Base-by-base conservation (phyloP, 2,113 vertebrate species). In the Ictidomys tridecemlineatus region DNA sequence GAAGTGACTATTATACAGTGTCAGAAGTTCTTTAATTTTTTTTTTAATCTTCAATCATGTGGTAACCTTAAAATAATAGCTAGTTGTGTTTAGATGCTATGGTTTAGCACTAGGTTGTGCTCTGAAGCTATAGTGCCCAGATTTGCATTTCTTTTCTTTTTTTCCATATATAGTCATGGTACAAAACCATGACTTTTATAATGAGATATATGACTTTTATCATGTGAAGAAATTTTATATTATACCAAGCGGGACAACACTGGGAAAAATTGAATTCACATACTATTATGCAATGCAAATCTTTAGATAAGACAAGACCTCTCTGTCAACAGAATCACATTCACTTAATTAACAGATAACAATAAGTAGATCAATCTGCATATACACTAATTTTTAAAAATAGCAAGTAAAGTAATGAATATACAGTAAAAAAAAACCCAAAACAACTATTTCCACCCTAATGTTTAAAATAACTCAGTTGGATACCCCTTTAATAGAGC, bases 61-160 rank as follows among this genome's bases (percentile, higher is more conserved):
- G 4, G 65, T 78, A 73, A 91, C 8, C 13, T 95, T 79, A 93
- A 96, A 91, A 69, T 72, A 61, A 58, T 84, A 85, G 87, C 45
- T 87, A 88, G 72, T 72, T 20, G 32, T 77, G 16, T 37, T 93
- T 85, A 61, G 37, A 65, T 85, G 9, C 69, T 93, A 37, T 83
- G 28, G n/a, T 78, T 61, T 72, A 89, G 12, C 32, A 74, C 10
- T 42, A 91, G 95, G 8, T 24, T 92, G 32, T 89, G 5, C 10
- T 37, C 45, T 45, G 37, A 92, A 89, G 69, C 34, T 91, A 96
- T 30, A 93, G 24, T 72, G 22, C 24, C 8, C 0, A 80, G 34
- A 84, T 69, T 91, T 89, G 78, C n/a, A 73, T 93, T 94, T 80
- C 5, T 58, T 22, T 58, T 20, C 20, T 20, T 24, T 63, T 63